Evolutionary conservation across 2,888 invertebrate genomes (phyloP).

Genomic region (Tenthredo scrophulariae): DNA sequence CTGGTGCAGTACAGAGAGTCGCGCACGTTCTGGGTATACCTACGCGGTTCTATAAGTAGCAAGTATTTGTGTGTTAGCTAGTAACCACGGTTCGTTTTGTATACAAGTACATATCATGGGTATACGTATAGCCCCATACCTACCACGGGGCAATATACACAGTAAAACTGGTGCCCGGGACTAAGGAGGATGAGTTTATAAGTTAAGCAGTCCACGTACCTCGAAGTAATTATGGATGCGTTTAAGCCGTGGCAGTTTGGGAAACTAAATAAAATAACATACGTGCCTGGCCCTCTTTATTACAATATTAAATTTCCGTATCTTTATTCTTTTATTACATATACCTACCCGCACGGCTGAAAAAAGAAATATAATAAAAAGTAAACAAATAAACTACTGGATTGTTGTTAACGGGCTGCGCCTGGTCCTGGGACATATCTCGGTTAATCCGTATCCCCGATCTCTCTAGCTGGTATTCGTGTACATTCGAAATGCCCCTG

Average conservation of each 20-base stretch:
- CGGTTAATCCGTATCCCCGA: too few relatives aligned
- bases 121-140: slow-evolving; percentile 47
- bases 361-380: too few relatives aligned
- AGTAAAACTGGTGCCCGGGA: slow-evolving; percentile 10
- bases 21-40: slow-evolving; percentile 22
- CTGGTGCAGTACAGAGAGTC: neutral
- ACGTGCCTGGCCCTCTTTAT: slow-evolving; percentile 76
- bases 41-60: neutral
- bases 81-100: neutral
- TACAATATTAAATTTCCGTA: slow-evolving; percentile 71
- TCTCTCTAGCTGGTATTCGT: too few relatives aligned
- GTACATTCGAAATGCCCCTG: too few relatives aligned
- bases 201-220: slow-evolving; percentile 76
- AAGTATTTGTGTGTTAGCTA: neutral
- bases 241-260: slow-evolving; percentile 77
- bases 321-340: neutral
- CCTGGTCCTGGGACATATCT: too few relatives aligned
- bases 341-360: neutral
- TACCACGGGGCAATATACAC: slow-evolving; percentile 51
- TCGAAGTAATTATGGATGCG: slow-evolving; percentile 77
- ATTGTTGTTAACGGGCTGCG: too few relatives aligned
- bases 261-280: slow-evolving; percentile 77
- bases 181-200: slow-evolving; percentile 61
- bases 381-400: too few relatives aligned
- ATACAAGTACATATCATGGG: slow-evolving; percentile 60